Percentiles rank a stretch among this genome's conserved stretches.
Conservation (phyloP, 1,140 invertebrate genomes). For the Drosophila sechellia region DNA sequence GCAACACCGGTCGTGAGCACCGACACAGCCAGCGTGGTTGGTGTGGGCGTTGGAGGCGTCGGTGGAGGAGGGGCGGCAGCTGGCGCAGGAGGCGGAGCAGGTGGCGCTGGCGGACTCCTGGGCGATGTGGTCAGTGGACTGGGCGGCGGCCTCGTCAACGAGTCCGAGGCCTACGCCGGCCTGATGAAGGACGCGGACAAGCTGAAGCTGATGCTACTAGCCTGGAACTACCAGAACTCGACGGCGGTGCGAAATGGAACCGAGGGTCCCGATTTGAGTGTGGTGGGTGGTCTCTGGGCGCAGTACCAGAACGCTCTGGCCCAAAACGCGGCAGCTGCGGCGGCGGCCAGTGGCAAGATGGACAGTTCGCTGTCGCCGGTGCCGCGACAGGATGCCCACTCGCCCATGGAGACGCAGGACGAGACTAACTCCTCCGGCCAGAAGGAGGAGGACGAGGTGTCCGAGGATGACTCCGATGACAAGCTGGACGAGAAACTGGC, state of each 20-base stretch:
- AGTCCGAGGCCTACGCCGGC: constrained; percentile 80
- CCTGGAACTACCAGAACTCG: constrained; percentile 92
- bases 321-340: constrained; percentile 74
- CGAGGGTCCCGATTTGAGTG: constrained; percentile 84
- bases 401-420: constrained; percentile 90
- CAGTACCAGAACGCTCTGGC: constrained; percentile 87
- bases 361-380: constrained; percentile 79
- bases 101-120: constrained; percentile 51
- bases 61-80: constrained; percentile 38
- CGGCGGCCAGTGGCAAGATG: constrained; percentile 69
- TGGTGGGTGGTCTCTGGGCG: constrained; percentile 91
- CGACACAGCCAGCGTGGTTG: constrained; percentile 68
- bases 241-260: constrained; percentile 85
- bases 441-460: constrained; percentile 96
- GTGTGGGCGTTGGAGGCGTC: constrained; percentile 50
- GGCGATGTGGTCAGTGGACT: constrained; percentile 50
- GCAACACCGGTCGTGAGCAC: constrained; percentile 77
- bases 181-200: constrained; percentile 92
- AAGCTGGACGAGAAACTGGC: constrained; percentile 90
- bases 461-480: constrained; percentile 95
- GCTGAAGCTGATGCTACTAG: constrained; percentile 93
- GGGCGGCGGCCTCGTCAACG: constrained; percentile 58
- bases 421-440: constrained; percentile 97
- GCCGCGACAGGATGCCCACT: constrained; percentile 67
- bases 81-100: constrained; percentile 22